These are phyloP conservation scores for Strigamia maritima DNA, from an alignment of 2,888 invertebrate genomes.

Conservation along the genomic window DNA sequence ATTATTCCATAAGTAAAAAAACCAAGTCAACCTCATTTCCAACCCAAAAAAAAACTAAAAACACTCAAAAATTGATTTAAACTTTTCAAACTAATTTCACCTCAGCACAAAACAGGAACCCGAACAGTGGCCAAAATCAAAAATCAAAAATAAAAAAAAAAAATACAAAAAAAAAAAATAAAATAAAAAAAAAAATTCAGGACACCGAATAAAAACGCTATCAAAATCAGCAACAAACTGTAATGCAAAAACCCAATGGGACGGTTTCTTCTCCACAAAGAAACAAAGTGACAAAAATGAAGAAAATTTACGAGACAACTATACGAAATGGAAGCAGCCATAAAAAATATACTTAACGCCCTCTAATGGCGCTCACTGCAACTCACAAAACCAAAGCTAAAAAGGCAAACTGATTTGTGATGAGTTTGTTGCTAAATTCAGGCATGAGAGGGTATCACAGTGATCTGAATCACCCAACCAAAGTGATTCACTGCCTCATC, in stretches of 20 bases:
- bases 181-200: too few species aligned
- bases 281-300: background rate
- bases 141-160: background rate
- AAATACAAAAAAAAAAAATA: background rate
- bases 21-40: too few species aligned
- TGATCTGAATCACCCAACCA: background rate
- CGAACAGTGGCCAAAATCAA: background rate
- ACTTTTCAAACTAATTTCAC: too few species aligned
- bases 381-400: background rate
- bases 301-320: background rate
- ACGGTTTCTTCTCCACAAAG: background rate
- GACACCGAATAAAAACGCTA: background rate
- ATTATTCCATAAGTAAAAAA: too few species aligned
- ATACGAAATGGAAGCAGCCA: background rate
- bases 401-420: background rate
- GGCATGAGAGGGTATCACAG: slow-evolving; percentile 4
- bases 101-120: too few species aligned
- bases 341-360: background rate
- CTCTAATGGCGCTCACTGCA: background rate
- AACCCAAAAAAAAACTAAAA: too few species aligned
- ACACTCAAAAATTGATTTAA: too few species aligned
- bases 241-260: background rate
- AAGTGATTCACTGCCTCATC: background rate
- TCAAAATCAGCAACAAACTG: slow-evolving; percentile 4
- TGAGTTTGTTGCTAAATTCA: background rate